Base-by-base conservation (phyloP, 1,140 invertebrate species). In the Sogatella furcifera region DNA sequence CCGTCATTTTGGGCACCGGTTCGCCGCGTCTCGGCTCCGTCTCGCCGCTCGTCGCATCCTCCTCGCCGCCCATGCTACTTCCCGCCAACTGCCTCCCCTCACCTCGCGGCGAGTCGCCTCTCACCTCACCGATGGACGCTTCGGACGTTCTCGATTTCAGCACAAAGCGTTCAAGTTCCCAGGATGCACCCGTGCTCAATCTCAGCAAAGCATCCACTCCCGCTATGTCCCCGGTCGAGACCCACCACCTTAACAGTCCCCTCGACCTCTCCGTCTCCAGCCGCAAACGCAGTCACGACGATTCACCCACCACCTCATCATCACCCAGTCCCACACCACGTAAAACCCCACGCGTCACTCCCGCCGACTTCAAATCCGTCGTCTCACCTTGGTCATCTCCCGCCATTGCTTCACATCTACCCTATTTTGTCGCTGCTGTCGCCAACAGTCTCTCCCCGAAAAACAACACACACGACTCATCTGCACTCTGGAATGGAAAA, bases 351-450 rank as follows among this genome's bases (percentile, higher is more conserved):
- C 67, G 69, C 52, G 66, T 67, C 19, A 17, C 24, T n/a, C 68
- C 73, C 0, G 69, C 78, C 0, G 84, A 83, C 44, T 83, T 79
- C 52, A 82, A 86, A 64, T 80, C 84, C 0, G 76, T 81, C 9
- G 78, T 85, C 1, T 83, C 85, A 0, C 84, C 85, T 1, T 90
- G 88, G 88, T 81, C 84, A 24, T 84, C 86, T 0, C 84, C 86
- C 1, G 81, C 89, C 5, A 84, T 88, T n/a, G 81, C 84, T 5
- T 80, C 80, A 10, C 83, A 86, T 67, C 79, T 88, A 62, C 88
- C 88, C 19, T 91, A 89, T 65, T 86, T 89, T 64, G 83, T 88
- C 34, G 88, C 86, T 2, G 86, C 86, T n/a, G 85, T 86, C 9
- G 81, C 84, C 42, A 62, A 58, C 61, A 85, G 84, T 71, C 75